Conservation (phyloP, 2,113 vertebrate species). For the Xenopus tropicalis region DNA sequence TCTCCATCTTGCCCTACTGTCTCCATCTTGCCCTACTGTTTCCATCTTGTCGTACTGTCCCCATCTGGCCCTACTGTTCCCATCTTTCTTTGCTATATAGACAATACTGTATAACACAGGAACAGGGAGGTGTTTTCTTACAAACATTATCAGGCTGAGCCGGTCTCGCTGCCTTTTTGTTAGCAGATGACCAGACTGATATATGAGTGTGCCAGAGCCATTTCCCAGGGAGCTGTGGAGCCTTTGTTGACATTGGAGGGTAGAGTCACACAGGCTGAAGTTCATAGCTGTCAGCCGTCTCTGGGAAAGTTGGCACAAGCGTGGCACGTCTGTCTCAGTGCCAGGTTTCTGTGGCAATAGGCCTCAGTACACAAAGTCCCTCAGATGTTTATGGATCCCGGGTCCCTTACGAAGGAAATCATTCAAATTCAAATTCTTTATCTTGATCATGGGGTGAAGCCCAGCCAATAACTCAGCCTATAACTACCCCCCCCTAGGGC, state of each 20-base stretch:
- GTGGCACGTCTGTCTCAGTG: conserved; percentile 6
- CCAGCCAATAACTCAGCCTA: conserved; percentile 44
- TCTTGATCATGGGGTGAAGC: conserved; percentile 46
- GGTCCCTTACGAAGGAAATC: conserved; percentile 58
- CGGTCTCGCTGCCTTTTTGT: neutral
- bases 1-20: too few relatives aligned
- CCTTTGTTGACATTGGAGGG: conserved; percentile 20
- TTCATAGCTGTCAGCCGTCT: neutral
- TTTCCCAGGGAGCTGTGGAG: neutral
- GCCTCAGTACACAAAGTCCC: conserved; percentile 43
- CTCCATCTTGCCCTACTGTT: too few relatives aligned
- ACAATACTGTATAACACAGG: neutral
- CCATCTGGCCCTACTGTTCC: too few relatives aligned
- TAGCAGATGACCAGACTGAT: too few relatives aligned
- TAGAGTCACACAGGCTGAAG: conserved; percentile 9
- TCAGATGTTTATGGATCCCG: conserved; percentile 47
- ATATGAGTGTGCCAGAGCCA: too few relatives aligned
- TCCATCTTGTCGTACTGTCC: too few relatives aligned
- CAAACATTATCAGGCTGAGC: neutral
- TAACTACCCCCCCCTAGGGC: conserved; percentile 4
- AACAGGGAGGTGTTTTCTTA: neutral
- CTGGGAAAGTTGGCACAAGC: neutral
- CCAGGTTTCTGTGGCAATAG: conserved; percentile 49
- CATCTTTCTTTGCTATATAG: neutral
- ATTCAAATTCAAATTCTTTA: conserved; percentile 55